Evolutionary conservation across 2,888 invertebrate genomes (phyloP).

Genomic region (Actias luna): DNA sequence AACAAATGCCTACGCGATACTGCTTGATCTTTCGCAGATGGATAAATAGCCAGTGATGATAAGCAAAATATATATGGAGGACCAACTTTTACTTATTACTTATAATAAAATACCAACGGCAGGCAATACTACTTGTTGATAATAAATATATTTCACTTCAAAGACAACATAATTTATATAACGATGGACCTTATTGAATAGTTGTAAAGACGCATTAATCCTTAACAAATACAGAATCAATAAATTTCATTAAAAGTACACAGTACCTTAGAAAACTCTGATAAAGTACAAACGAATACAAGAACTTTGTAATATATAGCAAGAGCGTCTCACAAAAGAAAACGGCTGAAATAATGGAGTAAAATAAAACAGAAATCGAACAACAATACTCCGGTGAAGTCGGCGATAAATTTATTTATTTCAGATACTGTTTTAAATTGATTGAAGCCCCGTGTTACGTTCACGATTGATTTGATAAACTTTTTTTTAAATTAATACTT

Average conservation of each 20-base stretch:
- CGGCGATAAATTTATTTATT: background rate
- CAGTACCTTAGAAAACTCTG: conserved; percentile 18
- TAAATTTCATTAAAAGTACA: conserved; percentile 23
- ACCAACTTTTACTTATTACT: too few relatives aligned
- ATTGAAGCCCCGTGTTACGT: background rate
- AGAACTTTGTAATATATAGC: conserved; percentile 25
- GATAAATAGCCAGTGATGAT: too few relatives aligned
- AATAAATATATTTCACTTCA: background rate
- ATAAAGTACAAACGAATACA: conserved; percentile 25
- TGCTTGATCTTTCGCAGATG: too few relatives aligned
- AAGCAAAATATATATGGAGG: too few relatives aligned
- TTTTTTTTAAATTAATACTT: too few relatives aligned
- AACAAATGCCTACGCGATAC: too few relatives aligned
- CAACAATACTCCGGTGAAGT: conserved; percentile 36
- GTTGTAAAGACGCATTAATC: background rate
- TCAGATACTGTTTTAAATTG: background rate
- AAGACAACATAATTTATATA: background rate
- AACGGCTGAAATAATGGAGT: conserved; percentile 31
- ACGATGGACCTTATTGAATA: background rate
- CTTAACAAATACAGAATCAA: conserved; percentile 16
- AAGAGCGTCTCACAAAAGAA: conserved; percentile 28
- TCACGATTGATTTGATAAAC: background rate
- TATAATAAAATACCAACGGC: too few relatives aligned
- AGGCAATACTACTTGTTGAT: background rate
- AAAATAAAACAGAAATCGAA: conserved; percentile 32